Percentiles rank a stretch among this genome's conserved stretches.
These are phyloP conservation scores for Terrapene triunguis DNA, from an alignment of 2,113 vertebrate genomes.

Conservation along the genomic window DNA sequence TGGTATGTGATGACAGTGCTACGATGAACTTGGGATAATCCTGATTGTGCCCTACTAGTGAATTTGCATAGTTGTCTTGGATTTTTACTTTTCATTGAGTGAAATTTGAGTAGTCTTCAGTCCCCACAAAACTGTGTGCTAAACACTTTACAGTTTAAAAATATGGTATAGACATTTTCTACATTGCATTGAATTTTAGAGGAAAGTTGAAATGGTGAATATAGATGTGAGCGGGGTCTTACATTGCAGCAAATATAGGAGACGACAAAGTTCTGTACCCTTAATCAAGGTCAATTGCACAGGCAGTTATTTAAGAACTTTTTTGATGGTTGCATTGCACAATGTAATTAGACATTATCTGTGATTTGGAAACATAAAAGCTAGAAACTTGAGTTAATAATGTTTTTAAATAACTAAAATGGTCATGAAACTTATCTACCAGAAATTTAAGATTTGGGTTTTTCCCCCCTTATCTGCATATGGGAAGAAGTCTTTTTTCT, in stretches of 20 bases:
- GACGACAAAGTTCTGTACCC: background rate
- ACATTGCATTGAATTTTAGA: background rate
- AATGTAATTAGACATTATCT: accelerated
- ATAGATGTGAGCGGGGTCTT: background rate
- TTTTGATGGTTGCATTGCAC: constrained; percentile 4
- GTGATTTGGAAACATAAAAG: background rate
- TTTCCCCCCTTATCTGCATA: accelerated
- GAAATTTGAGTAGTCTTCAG: background rate
- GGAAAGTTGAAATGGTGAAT: background rate
- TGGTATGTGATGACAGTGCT: background rate
- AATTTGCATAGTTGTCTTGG: background rate
- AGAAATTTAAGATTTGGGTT: background rate
- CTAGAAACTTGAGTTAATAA: background rate
- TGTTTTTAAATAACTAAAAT: background rate
- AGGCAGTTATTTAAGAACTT: constrained; percentile 3
- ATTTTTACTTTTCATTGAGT: background rate
- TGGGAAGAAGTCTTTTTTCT: background rate
- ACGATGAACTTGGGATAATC: background rate
- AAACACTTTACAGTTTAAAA: background rate
- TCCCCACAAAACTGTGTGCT: no score
- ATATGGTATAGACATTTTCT: accelerated
- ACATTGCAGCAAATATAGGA: background rate
- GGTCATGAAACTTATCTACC: background rate
- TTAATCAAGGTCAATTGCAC: constrained; percentile 49
- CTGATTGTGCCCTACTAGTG: background rate